Conservation (phyloP, 2,113 vertebrate species). For the Phoxinus phoxinus region DNA sequence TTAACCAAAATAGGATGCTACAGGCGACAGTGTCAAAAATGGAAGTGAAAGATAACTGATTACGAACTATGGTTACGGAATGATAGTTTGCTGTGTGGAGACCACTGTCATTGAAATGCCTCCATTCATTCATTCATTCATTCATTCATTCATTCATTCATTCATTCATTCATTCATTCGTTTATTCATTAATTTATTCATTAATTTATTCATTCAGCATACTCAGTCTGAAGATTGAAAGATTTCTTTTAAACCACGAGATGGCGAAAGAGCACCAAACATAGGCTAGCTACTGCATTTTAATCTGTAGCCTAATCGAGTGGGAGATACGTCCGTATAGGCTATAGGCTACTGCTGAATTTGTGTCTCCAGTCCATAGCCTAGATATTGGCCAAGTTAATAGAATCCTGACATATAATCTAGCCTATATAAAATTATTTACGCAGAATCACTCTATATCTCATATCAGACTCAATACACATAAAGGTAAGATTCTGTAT, state of each 20-base stretch:
- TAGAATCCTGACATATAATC: background rate
- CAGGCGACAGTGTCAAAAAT: background rate
- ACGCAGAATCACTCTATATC: too few relatives aligned
- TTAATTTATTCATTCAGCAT: too few relatives aligned
- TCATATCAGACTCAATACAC: too few relatives aligned
- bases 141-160: too few relatives aligned
- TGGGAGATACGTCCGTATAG: too few relatives aligned
- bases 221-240: conserved; percentile 6
- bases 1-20: background rate
- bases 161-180: too few relatives aligned
- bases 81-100: background rate
- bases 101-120: background rate
- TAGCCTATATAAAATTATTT: too few relatives aligned
- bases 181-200: too few relatives aligned
- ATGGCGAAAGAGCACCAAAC: conserved; percentile 46
- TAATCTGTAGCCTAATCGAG: too few relatives aligned
- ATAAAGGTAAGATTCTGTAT: too few relatives aligned
- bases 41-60: background rate
- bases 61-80: background rate
- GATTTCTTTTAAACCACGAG: conserved; percentile 42
- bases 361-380: background rate
- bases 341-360: background rate
- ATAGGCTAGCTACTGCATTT: background rate
- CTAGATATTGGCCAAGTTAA: background rate
- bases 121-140: too few relatives aligned